These are phyloP conservation scores for Ambastaia sidthimunki DNA, from an alignment of 2,797 vertebrate genomes.

Conservation along the genomic window DNA sequence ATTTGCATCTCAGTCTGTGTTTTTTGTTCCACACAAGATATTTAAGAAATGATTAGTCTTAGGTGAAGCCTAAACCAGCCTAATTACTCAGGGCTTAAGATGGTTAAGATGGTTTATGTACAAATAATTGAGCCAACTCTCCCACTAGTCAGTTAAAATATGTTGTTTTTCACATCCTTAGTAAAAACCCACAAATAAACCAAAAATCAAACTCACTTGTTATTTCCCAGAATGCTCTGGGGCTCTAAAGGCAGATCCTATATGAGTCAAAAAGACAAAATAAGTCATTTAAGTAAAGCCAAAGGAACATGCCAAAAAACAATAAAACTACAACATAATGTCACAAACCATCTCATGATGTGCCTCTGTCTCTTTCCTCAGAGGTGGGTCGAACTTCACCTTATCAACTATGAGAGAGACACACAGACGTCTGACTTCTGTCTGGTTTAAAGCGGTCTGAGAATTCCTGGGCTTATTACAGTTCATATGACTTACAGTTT, in stretches of 20 bases:
- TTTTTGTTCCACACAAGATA: too few species aligned
- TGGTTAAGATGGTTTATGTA: not conserved
- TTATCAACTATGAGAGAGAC: constrained; percentile 84
- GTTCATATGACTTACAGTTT: constrained; percentile 85
- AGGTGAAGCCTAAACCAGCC: not conserved
- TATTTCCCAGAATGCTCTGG: constrained; percentile 87
- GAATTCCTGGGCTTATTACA: not conserved
- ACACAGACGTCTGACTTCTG: constrained; percentile 8
- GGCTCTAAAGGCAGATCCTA: constrained; percentile 92
- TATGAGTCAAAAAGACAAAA: constrained; percentile 53
- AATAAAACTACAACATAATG: constrained; percentile 23
- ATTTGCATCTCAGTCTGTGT: too few species aligned
- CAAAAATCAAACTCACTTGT: constrained; percentile 85
- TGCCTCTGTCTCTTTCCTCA: constrained; percentile 94
- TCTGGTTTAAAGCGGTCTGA: not conserved
- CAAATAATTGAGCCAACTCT: not conserved
- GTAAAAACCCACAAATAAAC: not conserved
- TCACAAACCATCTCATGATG: constrained; percentile 90
- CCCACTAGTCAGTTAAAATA: not conserved
- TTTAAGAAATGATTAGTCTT: too few species aligned
- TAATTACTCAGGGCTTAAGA: not conserved
- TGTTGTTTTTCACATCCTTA: not conserved
- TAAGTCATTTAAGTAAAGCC: not conserved
- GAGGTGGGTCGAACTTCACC: constrained; percentile 93
- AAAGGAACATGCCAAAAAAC: constrained; percentile 15